phyloP scores from a whole-genome alignment of 2,888 invertebrate species.

The Byasa hedistus region DNA sequence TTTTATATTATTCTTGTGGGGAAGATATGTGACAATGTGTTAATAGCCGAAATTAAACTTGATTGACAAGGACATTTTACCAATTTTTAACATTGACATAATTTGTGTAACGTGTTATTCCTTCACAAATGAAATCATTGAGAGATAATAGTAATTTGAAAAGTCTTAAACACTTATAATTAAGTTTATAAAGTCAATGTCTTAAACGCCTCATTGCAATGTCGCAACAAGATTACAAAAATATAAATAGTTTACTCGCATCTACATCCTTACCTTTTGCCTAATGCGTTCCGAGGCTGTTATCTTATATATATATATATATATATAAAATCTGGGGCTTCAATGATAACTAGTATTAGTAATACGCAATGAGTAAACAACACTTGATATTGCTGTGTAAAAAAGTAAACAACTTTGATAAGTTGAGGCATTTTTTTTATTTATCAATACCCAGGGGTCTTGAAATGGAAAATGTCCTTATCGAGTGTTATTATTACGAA shows the following conservation, averaged over 20 bases:
- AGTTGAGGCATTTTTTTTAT: neutral
- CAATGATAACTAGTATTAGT: slow-evolving; percentile 1
- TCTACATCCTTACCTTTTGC: too few relatives aligned
- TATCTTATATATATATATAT: neutral
- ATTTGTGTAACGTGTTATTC: neutral
- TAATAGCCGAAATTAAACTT: neutral
- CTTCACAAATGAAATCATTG: neutral
- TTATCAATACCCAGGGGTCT: neutral
- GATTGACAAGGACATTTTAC: neutral
- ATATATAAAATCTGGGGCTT: neutral
- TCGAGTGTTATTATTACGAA: neutral
- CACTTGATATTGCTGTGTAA: neutral
- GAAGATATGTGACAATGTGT: too few relatives aligned
- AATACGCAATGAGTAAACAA: neutral
- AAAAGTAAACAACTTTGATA: neutral
- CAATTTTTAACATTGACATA: neutral
- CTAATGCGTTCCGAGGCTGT: neutral
- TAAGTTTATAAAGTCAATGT: neutral
- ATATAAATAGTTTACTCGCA: too few relatives aligned
- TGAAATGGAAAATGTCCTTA: neutral
- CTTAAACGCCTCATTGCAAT: neutral
- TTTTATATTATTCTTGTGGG: neutral
- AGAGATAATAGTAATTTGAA: neutral
- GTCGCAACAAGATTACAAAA: neutral
- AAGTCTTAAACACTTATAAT: neutral